A percentile compares a stretch with the other conserved stretches of the same genome.
These are phyloP conservation scores for Ormyrus pomaceus DNA, from an alignment of 2,888 invertebrate species.

Conservation along the genomic window DNA sequence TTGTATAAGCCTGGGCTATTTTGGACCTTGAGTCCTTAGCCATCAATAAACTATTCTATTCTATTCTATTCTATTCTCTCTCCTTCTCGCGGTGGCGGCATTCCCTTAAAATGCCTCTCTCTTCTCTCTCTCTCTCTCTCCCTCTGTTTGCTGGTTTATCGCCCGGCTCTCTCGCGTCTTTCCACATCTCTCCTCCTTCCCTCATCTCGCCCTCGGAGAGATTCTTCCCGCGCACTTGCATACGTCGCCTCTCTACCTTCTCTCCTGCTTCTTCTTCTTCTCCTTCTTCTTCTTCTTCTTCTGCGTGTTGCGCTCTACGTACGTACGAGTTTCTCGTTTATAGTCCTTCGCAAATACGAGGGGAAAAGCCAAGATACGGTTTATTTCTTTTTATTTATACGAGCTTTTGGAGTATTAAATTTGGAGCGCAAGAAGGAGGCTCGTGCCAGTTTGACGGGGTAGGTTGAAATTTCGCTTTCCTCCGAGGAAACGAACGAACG, in stretches of 20 bases:
- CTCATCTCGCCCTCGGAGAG: conserved; percentile 34
- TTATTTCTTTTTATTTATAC: no score
- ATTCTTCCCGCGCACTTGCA: conserved; percentile 42
- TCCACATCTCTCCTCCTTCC: conserved; percentile 31
- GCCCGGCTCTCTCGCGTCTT: conserved; percentile 15
- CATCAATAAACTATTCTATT: no score
- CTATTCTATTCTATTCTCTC: conserved; percentile 20
- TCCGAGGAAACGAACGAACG: no score
- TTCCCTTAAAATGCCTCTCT: conserved; percentile 50
- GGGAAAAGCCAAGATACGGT: neutral
- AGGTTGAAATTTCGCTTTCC: no score
- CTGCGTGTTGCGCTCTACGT: neutral
- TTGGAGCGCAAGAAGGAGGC: no score
- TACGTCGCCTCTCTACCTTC: conserved; percentile 21
- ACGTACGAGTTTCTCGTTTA: conserved; percentile 12
- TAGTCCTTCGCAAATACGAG: neutral
- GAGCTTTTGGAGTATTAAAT: no score
- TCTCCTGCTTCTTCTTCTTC: neutral
- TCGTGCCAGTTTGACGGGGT: no score
- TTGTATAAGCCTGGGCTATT: conserved; percentile 9
- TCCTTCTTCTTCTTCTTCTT: conserved; percentile 13
- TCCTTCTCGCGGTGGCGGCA: conserved; percentile 41
- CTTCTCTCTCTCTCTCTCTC: conserved; percentile 10
- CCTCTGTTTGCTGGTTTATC: conserved; percentile 23
- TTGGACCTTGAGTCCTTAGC: no score